Percentiles rank a stretch among this genome's conserved stretches.
Conservation (phyloP, 2,888 invertebrate genomes). For the Eueremaeus valkanovi region DNA sequence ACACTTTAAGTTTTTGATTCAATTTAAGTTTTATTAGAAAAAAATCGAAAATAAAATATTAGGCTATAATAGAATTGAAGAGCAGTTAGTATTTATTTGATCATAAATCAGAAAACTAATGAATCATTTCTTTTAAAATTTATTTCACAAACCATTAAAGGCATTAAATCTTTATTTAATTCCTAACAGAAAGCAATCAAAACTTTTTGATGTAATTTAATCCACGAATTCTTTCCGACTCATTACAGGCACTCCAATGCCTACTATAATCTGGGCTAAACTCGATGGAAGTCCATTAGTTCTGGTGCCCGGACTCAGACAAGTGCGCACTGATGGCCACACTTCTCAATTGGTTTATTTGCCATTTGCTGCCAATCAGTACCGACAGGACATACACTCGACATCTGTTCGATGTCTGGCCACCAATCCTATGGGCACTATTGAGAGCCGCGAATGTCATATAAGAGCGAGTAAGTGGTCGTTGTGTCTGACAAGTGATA, state of each 20-base stretch:
- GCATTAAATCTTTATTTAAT: too few species aligned
- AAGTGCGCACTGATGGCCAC: slow-evolving; percentile 44
- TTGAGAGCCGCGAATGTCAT: slow-evolving; percentile 44
- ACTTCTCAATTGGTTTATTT: slow-evolving; percentile 43
- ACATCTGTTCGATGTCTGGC: slow-evolving; percentile 44
- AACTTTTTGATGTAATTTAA: too few species aligned
- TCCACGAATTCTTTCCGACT: not conserved
- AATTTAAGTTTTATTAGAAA: too few species aligned
- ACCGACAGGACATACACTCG: slow-evolving; percentile 45
- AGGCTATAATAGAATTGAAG: too few species aligned
- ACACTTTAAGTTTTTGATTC: too few species aligned
- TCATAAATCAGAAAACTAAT: too few species aligned
- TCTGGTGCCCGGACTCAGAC: slow-evolving; percentile 43
- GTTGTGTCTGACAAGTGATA: too few species aligned
- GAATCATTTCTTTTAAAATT: too few species aligned
- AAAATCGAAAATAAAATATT: too few species aligned
- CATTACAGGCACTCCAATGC: slow-evolving; percentile 43
- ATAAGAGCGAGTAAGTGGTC: slow-evolving; percentile 44
- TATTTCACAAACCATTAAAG: too few species aligned
- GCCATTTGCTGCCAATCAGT: slow-evolving; percentile 44
- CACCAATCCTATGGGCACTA: slow-evolving; percentile 43
- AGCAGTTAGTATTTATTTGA: too few species aligned
- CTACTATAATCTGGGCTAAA: slow-evolving; percentile 44
- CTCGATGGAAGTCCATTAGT: slow-evolving; percentile 44
- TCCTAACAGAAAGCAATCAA: too few species aligned